Percentiles rank a stretch among this genome's conserved stretches.
These are phyloP conservation scores for Meghimatium bilineatum DNA, from an alignment of 2,888 invertebrate genomes.

Conservation along the genomic window DNA sequence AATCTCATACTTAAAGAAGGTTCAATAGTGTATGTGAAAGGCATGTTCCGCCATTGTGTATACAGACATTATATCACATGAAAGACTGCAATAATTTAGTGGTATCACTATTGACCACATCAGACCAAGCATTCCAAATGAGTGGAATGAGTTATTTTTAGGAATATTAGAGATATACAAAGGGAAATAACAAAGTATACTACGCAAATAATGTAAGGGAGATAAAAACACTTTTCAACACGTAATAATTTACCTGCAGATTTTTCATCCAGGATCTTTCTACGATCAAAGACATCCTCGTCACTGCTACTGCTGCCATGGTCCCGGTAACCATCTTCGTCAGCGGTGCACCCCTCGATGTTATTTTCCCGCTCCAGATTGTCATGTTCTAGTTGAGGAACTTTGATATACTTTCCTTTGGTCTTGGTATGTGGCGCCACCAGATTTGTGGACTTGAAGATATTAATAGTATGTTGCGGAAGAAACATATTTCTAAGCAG, in stretches of 20 bases:
- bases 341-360: neutral
- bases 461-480: slow-evolving; percentile 21
- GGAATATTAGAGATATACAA: neutral
- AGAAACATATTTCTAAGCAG: slow-evolving; percentile 1
- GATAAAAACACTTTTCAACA: neutral
- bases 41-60: too few relatives aligned
- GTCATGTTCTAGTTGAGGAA: slow-evolving; percentile 27
- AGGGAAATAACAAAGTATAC: neutral
- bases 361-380: slow-evolving; percentile 13
- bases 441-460: slow-evolving; percentile 12
- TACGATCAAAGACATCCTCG: slow-evolving; percentile 31
- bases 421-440: slow-evolving; percentile 4
- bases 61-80: too few relatives aligned
- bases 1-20: too few relatives aligned
- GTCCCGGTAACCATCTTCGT: slow-evolving; percentile 13
- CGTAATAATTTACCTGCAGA: slow-evolving; percentile 20
- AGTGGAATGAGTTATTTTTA: neutral
- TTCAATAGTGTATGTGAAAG: too few relatives aligned
- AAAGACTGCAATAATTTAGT: too few relatives aligned
- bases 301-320: neutral
- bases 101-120: too few relatives aligned
- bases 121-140: too few relatives aligned
- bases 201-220: neutral
- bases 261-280: neutral
- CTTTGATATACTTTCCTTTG: slow-evolving; percentile 32